A percentile compares a stretch with the other conserved stretches of the same genome.
Conservation (phyloP, 2,888 invertebrate genomes). For the Ischnura elegans region DNA sequence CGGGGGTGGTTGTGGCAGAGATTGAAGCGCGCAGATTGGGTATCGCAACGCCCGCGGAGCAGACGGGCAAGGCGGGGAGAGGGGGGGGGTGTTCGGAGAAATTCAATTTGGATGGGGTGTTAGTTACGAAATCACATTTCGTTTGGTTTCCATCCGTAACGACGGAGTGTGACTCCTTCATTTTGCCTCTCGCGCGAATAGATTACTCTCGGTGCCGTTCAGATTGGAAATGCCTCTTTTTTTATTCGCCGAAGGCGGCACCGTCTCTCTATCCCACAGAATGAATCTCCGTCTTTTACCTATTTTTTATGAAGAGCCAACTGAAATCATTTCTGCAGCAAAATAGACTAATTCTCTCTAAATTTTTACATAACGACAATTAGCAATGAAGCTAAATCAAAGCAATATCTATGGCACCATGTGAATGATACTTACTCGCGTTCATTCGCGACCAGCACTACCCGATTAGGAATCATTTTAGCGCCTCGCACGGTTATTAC, state of each 20-base stretch:
- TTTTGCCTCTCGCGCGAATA: constrained; percentile 18
- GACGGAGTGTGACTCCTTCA: constrained; percentile 33
- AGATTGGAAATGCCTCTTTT: constrained; percentile 4
- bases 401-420: not conserved
- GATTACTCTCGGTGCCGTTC: constrained; percentile 38
- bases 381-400: not conserved
- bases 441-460: not conserved
- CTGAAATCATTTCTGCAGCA: not conserved
- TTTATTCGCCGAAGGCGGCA: not conserved
- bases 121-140: constrained; percentile 62
- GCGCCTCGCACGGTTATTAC: not conserved
- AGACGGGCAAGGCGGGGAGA: not conserved
- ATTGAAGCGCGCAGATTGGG: constrained; percentile 38
- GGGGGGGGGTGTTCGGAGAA: constrained; percentile 21
- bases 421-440: not conserved
- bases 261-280: not conserved
- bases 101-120: constrained; percentile 64
- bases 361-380: not conserved
- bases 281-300: not conserved
- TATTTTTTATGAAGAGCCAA: not conserved
- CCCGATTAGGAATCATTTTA: not conserved
- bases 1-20: not conserved
- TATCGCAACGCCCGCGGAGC: constrained; percentile 47
- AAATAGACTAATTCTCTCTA: not conserved
- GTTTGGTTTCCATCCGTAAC: constrained; percentile 51